These are phyloP conservation scores for Crenichthys baileyi DNA, from an alignment of 2,797 vertebrate species.

Conservation along the genomic window DNA sequence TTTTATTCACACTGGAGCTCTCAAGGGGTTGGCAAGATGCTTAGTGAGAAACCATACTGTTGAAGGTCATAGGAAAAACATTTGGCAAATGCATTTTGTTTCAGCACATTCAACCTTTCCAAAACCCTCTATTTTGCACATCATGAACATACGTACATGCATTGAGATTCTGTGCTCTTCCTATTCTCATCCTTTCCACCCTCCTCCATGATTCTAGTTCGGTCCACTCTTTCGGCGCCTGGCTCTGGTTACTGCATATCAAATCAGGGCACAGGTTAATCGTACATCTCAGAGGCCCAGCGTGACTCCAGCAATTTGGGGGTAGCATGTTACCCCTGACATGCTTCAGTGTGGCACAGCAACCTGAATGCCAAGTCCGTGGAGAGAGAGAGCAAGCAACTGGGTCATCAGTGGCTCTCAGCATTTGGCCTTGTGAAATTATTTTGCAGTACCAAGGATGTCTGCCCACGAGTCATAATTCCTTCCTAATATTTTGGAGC, in stretches of 20 bases:
- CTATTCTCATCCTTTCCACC: slow-evolving; percentile 5
- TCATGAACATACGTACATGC: slow-evolving; percentile 13
- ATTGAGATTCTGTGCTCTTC: neutral
- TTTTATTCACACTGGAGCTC: slow-evolving; percentile 29
- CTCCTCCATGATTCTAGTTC: slow-evolving; percentile 3
- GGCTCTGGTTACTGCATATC: slow-evolving; percentile 50
- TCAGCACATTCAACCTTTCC: slow-evolving; percentile 1
- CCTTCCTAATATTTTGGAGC: slow-evolving; percentile 25
- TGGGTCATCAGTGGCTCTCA: slow-evolving; percentile 43
- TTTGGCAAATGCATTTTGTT: slow-evolving; percentile 24
- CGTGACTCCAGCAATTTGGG: slow-evolving; percentile 60
- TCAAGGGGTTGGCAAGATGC: slow-evolving; percentile 1
- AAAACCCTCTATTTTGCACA: slow-evolving; percentile 16
- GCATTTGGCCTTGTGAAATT: slow-evolving; percentile 49
- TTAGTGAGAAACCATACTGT: neutral
- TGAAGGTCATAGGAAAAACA: slow-evolving; percentile 18
- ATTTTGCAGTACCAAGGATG: slow-evolving; percentile 52
- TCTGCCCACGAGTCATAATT: slow-evolving; percentile 29
- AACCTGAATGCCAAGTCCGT: slow-evolving; percentile 54
- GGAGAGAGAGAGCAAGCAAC: slow-evolving; percentile 43
- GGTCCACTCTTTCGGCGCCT: slow-evolving; percentile 37
- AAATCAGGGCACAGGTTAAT: slow-evolving; percentile 61
- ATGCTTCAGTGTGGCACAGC: slow-evolving; percentile 46
- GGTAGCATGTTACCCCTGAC: slow-evolving; percentile 55
- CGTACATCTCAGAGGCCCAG: slow-evolving; percentile 56